phyloP scores from a whole-genome alignment of 92 coral and sea anemone species.

The Siderastrea radians region DNA sequence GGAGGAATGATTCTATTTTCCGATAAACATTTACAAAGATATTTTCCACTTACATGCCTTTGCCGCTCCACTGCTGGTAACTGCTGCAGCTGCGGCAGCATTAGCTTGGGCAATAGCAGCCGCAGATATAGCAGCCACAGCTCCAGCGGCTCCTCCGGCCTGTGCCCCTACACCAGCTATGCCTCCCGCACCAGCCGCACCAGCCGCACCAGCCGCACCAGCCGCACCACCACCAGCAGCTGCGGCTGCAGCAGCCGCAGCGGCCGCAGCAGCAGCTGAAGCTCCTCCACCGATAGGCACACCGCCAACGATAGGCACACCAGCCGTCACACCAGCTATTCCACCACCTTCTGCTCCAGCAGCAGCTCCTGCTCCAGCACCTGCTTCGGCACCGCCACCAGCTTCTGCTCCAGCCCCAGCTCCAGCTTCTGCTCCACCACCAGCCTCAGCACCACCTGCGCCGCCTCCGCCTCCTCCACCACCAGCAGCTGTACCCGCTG shows the following conservation, averaged over 20 bases:
- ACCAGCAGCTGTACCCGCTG: slow-evolving; percentile 14
- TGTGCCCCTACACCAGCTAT: slow-evolving; percentile 42
- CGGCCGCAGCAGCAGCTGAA: slow-evolving; percentile 46
- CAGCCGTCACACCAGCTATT: slow-evolving; percentile 8
- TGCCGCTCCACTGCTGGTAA: slow-evolving; percentile 71
- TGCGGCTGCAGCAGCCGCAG: slow-evolving; percentile 54
- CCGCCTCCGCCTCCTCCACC: slow-evolving; percentile 3
- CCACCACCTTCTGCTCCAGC: slow-evolving; percentile 34
- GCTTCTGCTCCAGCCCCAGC: slow-evolving; percentile 44
- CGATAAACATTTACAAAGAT: neutral
- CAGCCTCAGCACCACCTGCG: slow-evolving; percentile 19
- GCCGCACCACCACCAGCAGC: slow-evolving; percentile 49
- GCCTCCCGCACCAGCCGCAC: slow-evolving; percentile 35
- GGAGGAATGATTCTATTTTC: neutral
- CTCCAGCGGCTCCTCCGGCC: slow-evolving; percentile 44
- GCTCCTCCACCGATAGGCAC: slow-evolving; percentile 38
- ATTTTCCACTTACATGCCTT: slow-evolving; percentile 56
- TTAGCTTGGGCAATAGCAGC: slow-evolving; percentile 40
- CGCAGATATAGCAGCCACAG: slow-evolving; percentile 33
- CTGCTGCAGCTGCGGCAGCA: slow-evolving; percentile 52
- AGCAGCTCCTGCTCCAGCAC: slow-evolving; percentile 10
- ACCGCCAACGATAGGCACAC: slow-evolving; percentile 21
- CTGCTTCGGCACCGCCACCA: slow-evolving; percentile 28
- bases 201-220: slow-evolving; percentile 58
- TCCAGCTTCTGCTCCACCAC: slow-evolving; percentile 9